phyloP scores from a whole-genome alignment of 2,113 vertebrate species.

The Phasianus colchicus region DNA sequence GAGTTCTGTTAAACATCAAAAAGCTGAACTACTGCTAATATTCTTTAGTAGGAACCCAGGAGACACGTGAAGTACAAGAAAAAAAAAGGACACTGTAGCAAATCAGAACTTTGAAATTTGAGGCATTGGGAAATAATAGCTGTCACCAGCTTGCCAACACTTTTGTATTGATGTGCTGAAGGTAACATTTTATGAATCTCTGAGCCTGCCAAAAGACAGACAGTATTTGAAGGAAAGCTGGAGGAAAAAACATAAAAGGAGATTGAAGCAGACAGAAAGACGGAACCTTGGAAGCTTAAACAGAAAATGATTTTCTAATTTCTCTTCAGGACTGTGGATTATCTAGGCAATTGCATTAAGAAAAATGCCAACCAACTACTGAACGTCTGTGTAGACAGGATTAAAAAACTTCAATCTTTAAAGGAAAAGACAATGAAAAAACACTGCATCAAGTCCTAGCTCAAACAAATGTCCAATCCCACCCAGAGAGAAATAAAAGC shows the following conservation, averaged over 20 bases:
- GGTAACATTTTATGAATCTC: background rate
- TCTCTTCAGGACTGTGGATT: constrained; percentile 59
- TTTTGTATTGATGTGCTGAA: background rate
- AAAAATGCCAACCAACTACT: constrained; percentile 55
- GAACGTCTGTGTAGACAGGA: constrained; percentile 20
- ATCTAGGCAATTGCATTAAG: constrained; percentile 53
- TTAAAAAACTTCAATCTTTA: background rate
- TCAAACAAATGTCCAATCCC: background rate
- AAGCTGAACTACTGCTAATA: constrained; percentile 20
- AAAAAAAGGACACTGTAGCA: background rate
- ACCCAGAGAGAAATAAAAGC: constrained; percentile 11
- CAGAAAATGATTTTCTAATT: constrained; percentile 61
- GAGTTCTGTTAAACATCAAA: constrained; percentile 46
- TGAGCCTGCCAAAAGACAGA: constrained; percentile 4
- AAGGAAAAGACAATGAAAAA: constrained; percentile 16
- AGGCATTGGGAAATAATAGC: background rate
- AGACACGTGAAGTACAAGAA: constrained; percentile 18
- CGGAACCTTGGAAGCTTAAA: constrained; percentile 34
- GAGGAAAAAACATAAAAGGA: background rate
- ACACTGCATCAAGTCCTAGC: constrained; percentile 4
- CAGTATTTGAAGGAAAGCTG: background rate
- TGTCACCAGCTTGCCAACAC: background rate
- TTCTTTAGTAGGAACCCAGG: constrained; percentile 40
- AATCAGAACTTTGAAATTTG: background rate
- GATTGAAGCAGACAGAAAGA: background rate